Percentiles rank a stretch among this genome's conserved stretches.
phyloP scores from a whole-genome alignment of 2,888 invertebrate genomes.

The Phymatocera aterrima region DNA sequence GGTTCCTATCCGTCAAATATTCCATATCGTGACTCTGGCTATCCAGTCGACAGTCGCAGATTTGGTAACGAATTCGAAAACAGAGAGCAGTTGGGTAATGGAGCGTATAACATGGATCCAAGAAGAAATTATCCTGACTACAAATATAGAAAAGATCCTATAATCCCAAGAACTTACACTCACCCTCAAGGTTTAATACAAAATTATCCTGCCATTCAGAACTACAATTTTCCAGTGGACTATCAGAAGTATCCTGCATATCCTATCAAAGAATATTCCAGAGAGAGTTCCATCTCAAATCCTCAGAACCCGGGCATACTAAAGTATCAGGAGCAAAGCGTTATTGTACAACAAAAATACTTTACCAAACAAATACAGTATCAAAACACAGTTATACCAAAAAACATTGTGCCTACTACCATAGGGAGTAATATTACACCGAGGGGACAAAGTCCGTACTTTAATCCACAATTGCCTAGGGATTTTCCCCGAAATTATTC shows the following conservation, averaged over 20 bases:
- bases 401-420: conserved; percentile 55
- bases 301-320: conserved; percentile 55
- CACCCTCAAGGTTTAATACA: conserved; percentile 56
- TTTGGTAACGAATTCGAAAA: conserved; percentile 59
- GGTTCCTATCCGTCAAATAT: conserved; percentile 61
- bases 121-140: conserved; percentile 53
- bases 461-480: conserved; percentile 59
- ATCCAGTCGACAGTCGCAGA: conserved; percentile 62
- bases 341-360: conserved; percentile 60
- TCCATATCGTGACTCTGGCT: conserved; percentile 63
- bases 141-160: conserved; percentile 65
- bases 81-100: conserved; percentile 55
- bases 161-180: conserved; percentile 57
- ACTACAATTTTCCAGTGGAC: conserved; percentile 64
- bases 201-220: conserved; percentile 67
- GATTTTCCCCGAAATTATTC: conserved; percentile 62
- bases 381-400: conserved; percentile 58
- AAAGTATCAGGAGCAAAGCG: conserved; percentile 62
- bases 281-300: conserved; percentile 50
- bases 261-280: conserved; percentile 62
- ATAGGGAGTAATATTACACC: conserved; percentile 52
- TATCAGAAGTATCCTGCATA: conserved; percentile 67
- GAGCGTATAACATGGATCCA: conserved; percentile 39
- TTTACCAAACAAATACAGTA: conserved; percentile 59
- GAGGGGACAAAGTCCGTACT: conserved; percentile 61